These are phyloP conservation scores for Pipra filicauda DNA, from an alignment of 2,113 vertebrate species.

Conservation along the genomic window DNA sequence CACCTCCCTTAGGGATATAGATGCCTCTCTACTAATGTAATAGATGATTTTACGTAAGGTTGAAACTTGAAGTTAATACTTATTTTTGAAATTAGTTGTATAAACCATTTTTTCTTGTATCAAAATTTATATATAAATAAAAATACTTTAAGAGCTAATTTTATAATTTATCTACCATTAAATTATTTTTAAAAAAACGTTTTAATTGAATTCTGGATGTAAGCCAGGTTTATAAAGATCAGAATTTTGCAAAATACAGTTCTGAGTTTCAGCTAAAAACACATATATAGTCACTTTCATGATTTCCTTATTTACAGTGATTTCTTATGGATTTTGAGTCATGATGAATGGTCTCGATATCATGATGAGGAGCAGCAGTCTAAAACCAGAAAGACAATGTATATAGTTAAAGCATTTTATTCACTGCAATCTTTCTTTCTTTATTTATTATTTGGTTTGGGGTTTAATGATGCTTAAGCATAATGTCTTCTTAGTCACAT, in stretches of 20 bases:
- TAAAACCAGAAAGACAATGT: not conserved
- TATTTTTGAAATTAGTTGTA: not conserved
- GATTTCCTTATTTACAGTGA: not conserved
- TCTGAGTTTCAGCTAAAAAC: not conserved
- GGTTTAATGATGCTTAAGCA: not conserved
- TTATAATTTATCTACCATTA: not conserved
- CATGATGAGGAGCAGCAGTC: not conserved
- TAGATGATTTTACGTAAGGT: not conserved
- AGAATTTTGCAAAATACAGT: not conserved
- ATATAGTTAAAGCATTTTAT: not conserved
- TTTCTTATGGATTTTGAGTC: not conserved
- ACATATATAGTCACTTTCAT: not conserved
- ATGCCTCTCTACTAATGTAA: not conserved
- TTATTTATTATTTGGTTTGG: not conserved
- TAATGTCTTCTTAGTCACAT: not conserved
- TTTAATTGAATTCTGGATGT: not conserved
- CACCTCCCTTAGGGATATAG: not conserved
- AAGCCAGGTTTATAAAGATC: not conserved
- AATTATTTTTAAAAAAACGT: fast-evolving
- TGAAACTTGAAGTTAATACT: not conserved
- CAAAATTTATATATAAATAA: not conserved
- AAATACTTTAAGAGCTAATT: not conserved
- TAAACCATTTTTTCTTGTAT: fast-evolving
- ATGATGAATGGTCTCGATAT: not conserved
- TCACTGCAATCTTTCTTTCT: not conserved